Evolutionary conservation across 2,797 vertebrate species (phyloP).

Genomic region (Eptatretus atami): DNA sequence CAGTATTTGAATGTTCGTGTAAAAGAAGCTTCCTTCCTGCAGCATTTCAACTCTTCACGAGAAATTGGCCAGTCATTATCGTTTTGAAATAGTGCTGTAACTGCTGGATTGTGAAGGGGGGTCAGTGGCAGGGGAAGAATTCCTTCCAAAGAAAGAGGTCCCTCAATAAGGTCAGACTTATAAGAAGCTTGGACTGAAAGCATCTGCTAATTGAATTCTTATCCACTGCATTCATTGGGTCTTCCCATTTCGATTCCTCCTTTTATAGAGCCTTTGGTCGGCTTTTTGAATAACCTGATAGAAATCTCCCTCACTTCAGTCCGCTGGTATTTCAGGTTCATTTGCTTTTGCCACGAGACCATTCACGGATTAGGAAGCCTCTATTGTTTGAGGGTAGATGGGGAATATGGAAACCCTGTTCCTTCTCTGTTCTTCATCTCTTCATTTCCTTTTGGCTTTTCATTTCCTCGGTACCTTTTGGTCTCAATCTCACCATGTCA

Average conservation of each 20-base stretch:
- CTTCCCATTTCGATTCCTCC: background rate
- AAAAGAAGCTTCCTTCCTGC: no score
- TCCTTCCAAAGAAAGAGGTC: background rate
- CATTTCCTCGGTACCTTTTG: background rate
- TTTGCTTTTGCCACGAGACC: constrained; percentile 1
- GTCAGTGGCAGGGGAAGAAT: background rate
- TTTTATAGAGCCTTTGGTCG: background rate
- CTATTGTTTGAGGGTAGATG: background rate
- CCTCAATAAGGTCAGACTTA: constrained; percentile 3
- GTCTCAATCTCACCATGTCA: background rate
- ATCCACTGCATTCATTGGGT: constrained; percentile 2
- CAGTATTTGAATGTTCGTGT: no score
- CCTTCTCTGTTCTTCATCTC: background rate
- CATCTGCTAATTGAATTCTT: constrained; percentile 5
- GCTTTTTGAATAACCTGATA: constrained; percentile 6
- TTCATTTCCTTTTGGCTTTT: background rate
- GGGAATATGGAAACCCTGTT: no score
- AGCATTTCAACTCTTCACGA: no score
- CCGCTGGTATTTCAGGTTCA: constrained; percentile 1
- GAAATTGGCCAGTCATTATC: no score
- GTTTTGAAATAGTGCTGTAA: no score
- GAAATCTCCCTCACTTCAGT: background rate
- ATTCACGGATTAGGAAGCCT: background rate
- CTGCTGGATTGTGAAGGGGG: no score
- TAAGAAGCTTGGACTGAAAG: constrained; percentile 1